A percentile compares a stretch with the other conserved stretches of the same genome.
phyloP scores from a whole-genome alignment of 2,888 invertebrate species.

The Hesperia comma region DNA sequence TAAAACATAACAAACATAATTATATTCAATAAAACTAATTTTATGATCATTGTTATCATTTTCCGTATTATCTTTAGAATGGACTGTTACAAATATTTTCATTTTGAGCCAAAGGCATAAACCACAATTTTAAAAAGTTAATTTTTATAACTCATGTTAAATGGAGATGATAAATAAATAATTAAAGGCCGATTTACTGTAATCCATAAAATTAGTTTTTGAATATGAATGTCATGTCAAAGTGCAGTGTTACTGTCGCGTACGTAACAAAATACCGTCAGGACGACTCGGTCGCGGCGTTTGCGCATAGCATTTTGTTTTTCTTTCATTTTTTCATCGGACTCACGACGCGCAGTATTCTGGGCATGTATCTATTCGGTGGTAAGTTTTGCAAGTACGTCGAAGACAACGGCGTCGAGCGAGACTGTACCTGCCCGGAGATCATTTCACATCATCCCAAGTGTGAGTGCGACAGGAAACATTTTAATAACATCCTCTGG shows the following conservation, averaged over 20 bases:
- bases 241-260: conserved; percentile 77
- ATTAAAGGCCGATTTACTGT: not conserved
- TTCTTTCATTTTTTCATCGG: conserved; percentile 70
- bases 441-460: conserved; percentile 93
- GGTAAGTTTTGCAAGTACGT: conserved; percentile 99
- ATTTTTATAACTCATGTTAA: too few relatives aligned
- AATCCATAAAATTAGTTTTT: conserved; percentile 40
- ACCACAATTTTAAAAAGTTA: not conserved
- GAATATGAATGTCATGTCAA: conserved; percentile 43
- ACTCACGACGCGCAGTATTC: conserved; percentile 88
- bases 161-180: not conserved
- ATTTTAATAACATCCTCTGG: conserved; percentile 99
- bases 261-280: conserved; percentile 63
- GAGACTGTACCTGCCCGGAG: conserved; percentile 97
- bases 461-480: conserved; percentile 98
- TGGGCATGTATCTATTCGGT: conserved; percentile 99
- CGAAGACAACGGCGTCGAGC: conserved; percentile 91
- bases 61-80: not conserved
- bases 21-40: conserved; percentile 63
- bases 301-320: conserved; percentile 83
- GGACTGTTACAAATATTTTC: not conserved
- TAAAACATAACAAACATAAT: conserved; percentile 23
- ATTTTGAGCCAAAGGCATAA: not conserved
- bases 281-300: conserved; percentile 74
- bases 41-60: conserved; percentile 48